Evolutionary conservation across 2,113 vertebrate genomes (phyloP), one percentile per base, ranked within the genome.

Genomic region (Ceyx cyanopectus): DNA sequence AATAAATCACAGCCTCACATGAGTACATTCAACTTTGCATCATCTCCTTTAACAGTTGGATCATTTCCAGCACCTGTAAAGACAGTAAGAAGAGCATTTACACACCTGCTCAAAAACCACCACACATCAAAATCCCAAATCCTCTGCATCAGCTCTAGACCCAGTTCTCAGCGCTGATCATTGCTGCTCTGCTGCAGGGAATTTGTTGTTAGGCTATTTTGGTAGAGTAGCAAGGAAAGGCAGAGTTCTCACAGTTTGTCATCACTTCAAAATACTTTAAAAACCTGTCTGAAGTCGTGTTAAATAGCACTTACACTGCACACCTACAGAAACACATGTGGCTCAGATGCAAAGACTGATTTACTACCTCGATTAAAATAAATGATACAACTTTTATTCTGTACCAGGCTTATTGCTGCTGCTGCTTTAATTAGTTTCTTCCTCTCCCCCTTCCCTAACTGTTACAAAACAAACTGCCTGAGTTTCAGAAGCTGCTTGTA

Each of bases 51-150:
- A 37, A 37, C 37, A 37, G 37, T 37, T 37, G 37, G 95, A 99
- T 99, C 81, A 99, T 99, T 40, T 99, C 99, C 95, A 99, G 96
- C 18, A 99, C 99, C 99, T 99, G 81, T 9, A 16, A 46, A 61
- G 61, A 61, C 50, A 81, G 12, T 3, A 26, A 61, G 21, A 37
- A 58, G 23, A 75, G 6, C 43, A n/a, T 14, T 73, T 23, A n/a
- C 9, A 63, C 7, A 53, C 2, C 40, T 37, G 34, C 68, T 62
- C 41, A 37, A 14, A 58, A 80, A 65, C 34, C 8, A 18, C 60
- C 4, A 3, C 15, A 3, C 15, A 56, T 20, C 54, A 73, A 30
- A 22, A 63, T 3, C 57, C 46, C 7, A 1, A 56, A 22, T 5
- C 17, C n/a, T 68, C 2, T 21, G 24, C 8, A 5, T 6, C 13